Evolutionary conservation across 2,888 invertebrate genomes (phyloP), one percentile per base, ranked within the genome.

Genomic region (Seira musarum): DNA sequence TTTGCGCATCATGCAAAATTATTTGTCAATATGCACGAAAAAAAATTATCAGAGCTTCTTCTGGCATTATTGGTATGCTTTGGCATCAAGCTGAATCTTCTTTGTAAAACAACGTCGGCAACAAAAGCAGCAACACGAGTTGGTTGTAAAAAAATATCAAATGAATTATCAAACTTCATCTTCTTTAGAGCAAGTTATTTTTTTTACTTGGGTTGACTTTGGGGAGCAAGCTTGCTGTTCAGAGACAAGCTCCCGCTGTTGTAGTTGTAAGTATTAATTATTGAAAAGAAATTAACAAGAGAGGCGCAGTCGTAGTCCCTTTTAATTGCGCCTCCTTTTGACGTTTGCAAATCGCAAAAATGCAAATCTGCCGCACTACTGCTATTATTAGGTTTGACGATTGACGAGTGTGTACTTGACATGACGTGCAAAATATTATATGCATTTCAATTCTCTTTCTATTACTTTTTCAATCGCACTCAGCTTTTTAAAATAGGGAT

Each of bases 201-300:
- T 30, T 30, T 30, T 30, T 30, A 30, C 30, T 30, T n/a, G n/a
- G n/a, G n/a, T n/a, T n/a, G n/a, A n/a, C 30, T 30, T 8, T 30
- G 53, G 53, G 6, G 13, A 53, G 30, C 30, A 2, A 17, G 53
- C 17, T 53, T 53, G 53, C 53, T 53, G 17, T 53, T 13, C 53
- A 53, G 13, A 53, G 53, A 53, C 53, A 53, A 53, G 6, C n/a
- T 53, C 53, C 53, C 17, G 53, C 15, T 53, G 53, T 53, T 53
- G 24, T 70, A 61, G 53, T 53, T 53, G 24, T 70, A 61, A n/a
- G 40, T 35, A 61, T 70, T 70, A 70, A 70, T 70, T 70, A 70
- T 61, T 61, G 30, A 30, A 61, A 35, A n/a, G 70, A 61, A 70
- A 69, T 69, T 69, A 69, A 60, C 35, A 35, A 22, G 19, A 61